Evolutionary conservation across 2,888 invertebrate species (phyloP), one percentile per base, ranked within the genome.

Genomic region (Tenthredo notha): DNA sequence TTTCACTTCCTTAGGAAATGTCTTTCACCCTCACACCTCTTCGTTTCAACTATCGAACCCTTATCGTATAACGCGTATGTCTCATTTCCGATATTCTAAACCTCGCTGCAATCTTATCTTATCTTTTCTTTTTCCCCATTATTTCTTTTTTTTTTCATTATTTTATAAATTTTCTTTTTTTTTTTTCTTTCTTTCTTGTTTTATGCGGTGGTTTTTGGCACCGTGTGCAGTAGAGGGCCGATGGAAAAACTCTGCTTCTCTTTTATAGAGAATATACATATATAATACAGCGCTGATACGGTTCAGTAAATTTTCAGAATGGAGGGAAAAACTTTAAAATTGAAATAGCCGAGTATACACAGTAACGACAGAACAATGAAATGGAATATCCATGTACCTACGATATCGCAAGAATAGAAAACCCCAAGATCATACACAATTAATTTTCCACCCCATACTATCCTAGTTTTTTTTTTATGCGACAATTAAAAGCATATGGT

Each of bases 1-100:
- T 77, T 77, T 54, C 18, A 25, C 33, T 50, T 50, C 29, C n/a
- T 33, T 7, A 29, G 77, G 50, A 50, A 77, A 77, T 54, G 77
- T 77, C 77, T 50, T 33, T 54, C 50, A 77, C 50, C 54, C 15
- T 50, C 33, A 47, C 33, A 12, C 15, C 77, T 18, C 33, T 54
- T 18, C 50, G 15, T 77, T 40, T 21, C n/a, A 40, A 29, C 33
- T 29, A 33, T 47, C 75, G 2, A 75, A 21, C 50, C 29, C 54
- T 54, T 77, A 50, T 77, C 54, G 47, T 33, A 25, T 47, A 15
- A 15, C 29, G 72, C 25, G 43, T 74, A 67, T 33, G 12, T 33
- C 33, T 33, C 4, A 18, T 67, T 18, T 18, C 29, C 67, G 29
- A 33, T 67, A 67, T 67, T 54, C 33, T 18, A 67, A 67, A 18